Conservation (phyloP, 2,888 invertebrate species). For the Deroplatys truncata region DNA sequence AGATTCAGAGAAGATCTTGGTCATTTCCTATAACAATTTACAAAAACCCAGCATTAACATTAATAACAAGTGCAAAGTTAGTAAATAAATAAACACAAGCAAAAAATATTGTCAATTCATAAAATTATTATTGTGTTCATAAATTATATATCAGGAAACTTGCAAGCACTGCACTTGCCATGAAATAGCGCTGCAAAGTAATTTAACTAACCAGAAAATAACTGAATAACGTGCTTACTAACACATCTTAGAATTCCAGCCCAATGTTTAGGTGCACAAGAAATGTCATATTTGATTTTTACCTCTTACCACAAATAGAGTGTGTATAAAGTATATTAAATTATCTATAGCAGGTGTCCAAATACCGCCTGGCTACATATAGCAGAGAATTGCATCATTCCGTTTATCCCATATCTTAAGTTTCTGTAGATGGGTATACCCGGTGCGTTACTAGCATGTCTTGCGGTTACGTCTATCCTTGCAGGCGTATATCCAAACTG, state of each 20-base stretch:
- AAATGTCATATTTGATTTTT: neutral
- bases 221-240: too few species aligned
- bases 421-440: too few species aligned
- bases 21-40: neutral
- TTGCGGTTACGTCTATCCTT: too few species aligned
- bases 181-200: neutral
- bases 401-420: too few species aligned
- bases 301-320: neutral
- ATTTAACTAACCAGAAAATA: too few species aligned
- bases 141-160: neutral
- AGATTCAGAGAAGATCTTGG: neutral
- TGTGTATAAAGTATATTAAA: neutral
- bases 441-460: too few species aligned
- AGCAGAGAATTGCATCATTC: too few species aligned
- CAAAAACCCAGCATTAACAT: neutral
- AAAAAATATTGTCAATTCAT: neutral
- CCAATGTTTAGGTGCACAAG: too few species aligned
- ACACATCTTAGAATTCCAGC: too few species aligned
- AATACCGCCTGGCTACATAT: too few species aligned
- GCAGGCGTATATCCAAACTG: too few species aligned
- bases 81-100: neutral
- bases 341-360: neutral
- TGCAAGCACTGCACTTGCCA: neutral
- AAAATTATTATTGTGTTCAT: neutral
- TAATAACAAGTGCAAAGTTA: neutral